Evolutionary conservation across 2,797 vertebrate genomes (phyloP).

Genomic region (Typhlichthys subterraneus): DNA sequence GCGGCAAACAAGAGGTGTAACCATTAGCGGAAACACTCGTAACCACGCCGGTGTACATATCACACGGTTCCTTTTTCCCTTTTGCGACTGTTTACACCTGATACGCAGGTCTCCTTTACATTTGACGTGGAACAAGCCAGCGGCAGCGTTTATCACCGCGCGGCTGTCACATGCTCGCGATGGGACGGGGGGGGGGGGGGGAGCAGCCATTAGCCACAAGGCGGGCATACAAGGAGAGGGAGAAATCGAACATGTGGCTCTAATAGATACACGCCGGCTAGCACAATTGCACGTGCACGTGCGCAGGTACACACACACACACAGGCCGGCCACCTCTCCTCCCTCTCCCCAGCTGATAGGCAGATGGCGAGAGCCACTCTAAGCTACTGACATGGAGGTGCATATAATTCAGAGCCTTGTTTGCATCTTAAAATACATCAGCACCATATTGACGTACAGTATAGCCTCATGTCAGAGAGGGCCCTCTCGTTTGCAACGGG

Average conservation of each 20-base stretch:
- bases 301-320: slow-evolving; percentile 32
- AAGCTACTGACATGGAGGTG: slow-evolving; percentile 94
- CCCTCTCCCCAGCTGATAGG: slow-evolving; percentile 95
- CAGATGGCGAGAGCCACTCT: slow-evolving; percentile 94
- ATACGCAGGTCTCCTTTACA: slow-evolving; percentile 70
- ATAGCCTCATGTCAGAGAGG: slow-evolving; percentile 92
- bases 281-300: slow-evolving; percentile 19
- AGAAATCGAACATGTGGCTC: slow-evolving; percentile 92
- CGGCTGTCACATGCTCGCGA: slow-evolving; percentile 87
- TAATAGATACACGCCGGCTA: slow-evolving; percentile 75
- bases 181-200: slow-evolving; percentile 74
- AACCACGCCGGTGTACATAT: slow-evolving; percentile 43
- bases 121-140: slow-evolving; percentile 84
- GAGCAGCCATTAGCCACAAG: slow-evolving; percentile 91
- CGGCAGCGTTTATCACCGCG: slow-evolving; percentile 90
- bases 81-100: slow-evolving; percentile 40
- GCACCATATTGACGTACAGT: slow-evolving; percentile 99
- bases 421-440: slow-evolving; percentile 99
- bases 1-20: slow-evolving; percentile 48
- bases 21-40: slow-evolving; percentile 61
- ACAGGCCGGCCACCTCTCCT: slow-evolving; percentile 78
- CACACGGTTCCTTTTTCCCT: slow-evolving; percentile 45
- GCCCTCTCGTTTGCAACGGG: slow-evolving; percentile 79
- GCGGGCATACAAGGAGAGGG: slow-evolving; percentile 84
- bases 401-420: slow-evolving; percentile 99